These are phyloP conservation scores for Sebastes schlegelii DNA, from an alignment of 2,113 vertebrate genomes.

Conservation along the genomic window DNA sequence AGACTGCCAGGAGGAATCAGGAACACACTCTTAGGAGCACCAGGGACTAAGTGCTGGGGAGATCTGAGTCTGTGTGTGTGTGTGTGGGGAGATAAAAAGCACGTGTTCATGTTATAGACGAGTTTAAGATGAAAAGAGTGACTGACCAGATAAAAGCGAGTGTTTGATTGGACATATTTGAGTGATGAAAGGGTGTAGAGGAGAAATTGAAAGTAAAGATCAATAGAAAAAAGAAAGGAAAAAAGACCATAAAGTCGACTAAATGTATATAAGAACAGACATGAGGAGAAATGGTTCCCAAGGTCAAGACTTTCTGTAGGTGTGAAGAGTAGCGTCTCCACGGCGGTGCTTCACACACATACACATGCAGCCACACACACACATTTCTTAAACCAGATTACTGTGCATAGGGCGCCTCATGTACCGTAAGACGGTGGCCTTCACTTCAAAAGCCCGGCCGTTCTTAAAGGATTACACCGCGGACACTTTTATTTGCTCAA, in stretches of 20 bases:
- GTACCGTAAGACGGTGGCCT: constrained; percentile 57
- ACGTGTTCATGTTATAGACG: neutral
- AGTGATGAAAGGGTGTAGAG: constrained; percentile 38
- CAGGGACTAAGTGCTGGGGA: constrained; percentile 45
- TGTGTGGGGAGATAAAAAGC: neutral
- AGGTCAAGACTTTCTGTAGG: constrained; percentile 6
- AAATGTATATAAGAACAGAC: constrained; percentile 14
- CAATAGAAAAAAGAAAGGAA: neutral
- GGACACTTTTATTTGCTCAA: constrained; percentile 64
- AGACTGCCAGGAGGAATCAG: constrained; percentile 64
- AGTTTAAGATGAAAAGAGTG: constrained; percentile 34
- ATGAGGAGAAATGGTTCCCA: constrained; percentile 18
- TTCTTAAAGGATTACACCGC: constrained; percentile 73
- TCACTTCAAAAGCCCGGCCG: constrained; percentile 62
- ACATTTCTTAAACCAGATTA: constrained; percentile 65
- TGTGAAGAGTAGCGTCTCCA: neutral
- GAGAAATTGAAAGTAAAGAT: constrained; percentile 10
- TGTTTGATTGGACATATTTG: constrained; percentile 32
- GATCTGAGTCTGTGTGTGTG: constrained; percentile 1
- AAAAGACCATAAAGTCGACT: neutral
- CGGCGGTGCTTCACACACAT: neutral
- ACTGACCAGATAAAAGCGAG: constrained; percentile 8
- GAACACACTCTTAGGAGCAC: constrained; percentile 21
- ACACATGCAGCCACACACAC: constrained; percentile 11
- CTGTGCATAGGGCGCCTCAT: constrained; percentile 54